Percentiles rank a stretch among this genome's conserved stretches.
These are phyloP conservation scores for Dipodomys ordii DNA, from an alignment of 2,113 vertebrate species.

Conservation along the genomic window DNA sequence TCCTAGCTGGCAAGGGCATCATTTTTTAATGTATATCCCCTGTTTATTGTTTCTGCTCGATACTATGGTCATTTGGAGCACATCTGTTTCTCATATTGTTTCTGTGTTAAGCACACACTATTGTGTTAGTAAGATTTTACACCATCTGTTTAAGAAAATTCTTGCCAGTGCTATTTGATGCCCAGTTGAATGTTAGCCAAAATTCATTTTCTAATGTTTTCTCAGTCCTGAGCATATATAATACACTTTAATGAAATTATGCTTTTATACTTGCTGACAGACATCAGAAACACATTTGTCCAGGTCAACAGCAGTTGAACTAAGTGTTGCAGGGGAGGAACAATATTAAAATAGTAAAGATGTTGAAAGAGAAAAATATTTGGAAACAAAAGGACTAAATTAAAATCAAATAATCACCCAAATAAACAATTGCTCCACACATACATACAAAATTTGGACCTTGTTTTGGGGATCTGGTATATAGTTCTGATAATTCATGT, in stretches of 20 bases:
- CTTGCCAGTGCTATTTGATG: conserved; percentile 78
- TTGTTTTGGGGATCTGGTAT: conserved; percentile 29
- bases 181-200: conserved; percentile 79
- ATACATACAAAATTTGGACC: not conserved
- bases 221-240: conserved; percentile 68
- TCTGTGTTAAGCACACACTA: conserved; percentile 74
- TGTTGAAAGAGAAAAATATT: conserved; percentile 64
- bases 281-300: conserved; percentile 69
- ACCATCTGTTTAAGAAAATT: conserved; percentile 80
- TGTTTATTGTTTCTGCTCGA: conserved; percentile 81
- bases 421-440: conserved; percentile 11
- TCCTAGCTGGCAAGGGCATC: conserved; percentile 57
- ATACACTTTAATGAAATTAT: conserved; percentile 78
- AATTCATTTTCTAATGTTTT: conserved; percentile 71
- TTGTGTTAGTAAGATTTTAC: conserved; percentile 82
- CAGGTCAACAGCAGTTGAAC: conserved; percentile 63
- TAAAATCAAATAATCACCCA: conserved; percentile 61
- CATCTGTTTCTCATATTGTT: conserved; percentile 83
- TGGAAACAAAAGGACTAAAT: conserved; percentile 66
- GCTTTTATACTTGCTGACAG: conserved; percentile 74
- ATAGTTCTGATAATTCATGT: conserved; percentile 54
- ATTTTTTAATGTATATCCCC: conserved; percentile 70
- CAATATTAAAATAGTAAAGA: conserved; percentile 58
- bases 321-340: conserved; percentile 52
- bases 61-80: conserved; percentile 75